These are phyloP conservation scores for Hemithea aestivaria DNA, from an alignment of 2,888 invertebrate genomes.

Conservation along the genomic window DNA sequence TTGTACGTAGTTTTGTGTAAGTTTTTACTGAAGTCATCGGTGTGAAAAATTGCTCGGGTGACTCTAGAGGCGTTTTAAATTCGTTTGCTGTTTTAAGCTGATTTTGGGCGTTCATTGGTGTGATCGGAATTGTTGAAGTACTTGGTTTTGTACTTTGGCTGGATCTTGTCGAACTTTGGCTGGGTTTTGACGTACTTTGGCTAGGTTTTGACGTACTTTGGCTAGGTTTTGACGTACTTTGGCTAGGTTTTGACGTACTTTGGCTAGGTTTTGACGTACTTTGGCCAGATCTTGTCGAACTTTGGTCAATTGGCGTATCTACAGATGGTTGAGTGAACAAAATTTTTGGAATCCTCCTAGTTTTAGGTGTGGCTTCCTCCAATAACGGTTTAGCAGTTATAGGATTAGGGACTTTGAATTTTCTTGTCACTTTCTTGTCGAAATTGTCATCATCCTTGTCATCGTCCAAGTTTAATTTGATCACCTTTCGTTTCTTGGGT, in stretches of 20 bases:
- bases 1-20: constrained; percentile 45
- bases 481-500: constrained; percentile 48
- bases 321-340: constrained; percentile 31
- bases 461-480: constrained; percentile 54
- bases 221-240: too few species aligned
- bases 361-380: constrained; percentile 52
- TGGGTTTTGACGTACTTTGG: too few species aligned
- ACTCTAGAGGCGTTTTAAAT: constrained; percentile 53
- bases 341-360: constrained; percentile 34
- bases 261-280: too few species aligned
- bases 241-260: too few species aligned
- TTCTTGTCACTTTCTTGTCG: constrained; percentile 31
- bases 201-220: too few species aligned
- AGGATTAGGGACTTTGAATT: constrained; percentile 60
- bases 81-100: constrained; percentile 16
- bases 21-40: constrained; percentile 55
- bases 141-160: too few species aligned
- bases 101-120: too few species aligned
- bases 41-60: constrained; percentile 53
- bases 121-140: too few species aligned
- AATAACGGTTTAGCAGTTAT: constrained; percentile 41
- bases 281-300: too few species aligned
- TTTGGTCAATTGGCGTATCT: too few species aligned
- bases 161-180: too few species aligned
- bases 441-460: constrained; percentile 36